Evolutionary conservation across 1,140 invertebrate species (phyloP).

Genomic region (Holotrichia oblita): DNA sequence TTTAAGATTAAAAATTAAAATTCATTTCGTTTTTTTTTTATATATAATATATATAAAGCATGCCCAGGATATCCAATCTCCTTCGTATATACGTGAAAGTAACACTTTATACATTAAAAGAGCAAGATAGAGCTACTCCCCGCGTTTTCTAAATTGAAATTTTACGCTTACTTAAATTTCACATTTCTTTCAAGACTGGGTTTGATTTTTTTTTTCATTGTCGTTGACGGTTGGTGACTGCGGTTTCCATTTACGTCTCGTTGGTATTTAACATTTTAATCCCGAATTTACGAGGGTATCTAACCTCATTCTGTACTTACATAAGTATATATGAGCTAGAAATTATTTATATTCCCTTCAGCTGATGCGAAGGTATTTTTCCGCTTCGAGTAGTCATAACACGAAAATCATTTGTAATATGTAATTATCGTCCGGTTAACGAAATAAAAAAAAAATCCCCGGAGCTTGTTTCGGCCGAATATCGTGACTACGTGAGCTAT

Average conservation of each 20-base stretch:
- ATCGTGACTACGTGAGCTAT: background rate
- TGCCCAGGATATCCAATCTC: background rate
- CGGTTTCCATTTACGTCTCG: background rate
- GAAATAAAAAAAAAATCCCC: background rate
- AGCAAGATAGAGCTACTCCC: background rate
- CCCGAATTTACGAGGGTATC: background rate
- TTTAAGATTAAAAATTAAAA: no score
- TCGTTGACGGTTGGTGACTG: background rate
- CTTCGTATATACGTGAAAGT: background rate
- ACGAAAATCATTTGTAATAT: background rate
- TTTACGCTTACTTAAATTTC: conserved; percentile 17
- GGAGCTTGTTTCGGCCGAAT: background rate
- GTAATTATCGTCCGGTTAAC: background rate
- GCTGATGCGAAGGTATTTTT: background rate
- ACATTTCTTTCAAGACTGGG: background rate
- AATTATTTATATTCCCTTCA: background rate
- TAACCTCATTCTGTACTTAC: no score
- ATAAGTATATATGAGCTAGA: no score
- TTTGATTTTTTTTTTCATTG: background rate
- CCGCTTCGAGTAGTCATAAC: background rate
- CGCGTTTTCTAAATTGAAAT: background rate
- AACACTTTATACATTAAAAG: background rate
- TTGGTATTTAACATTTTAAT: background rate
- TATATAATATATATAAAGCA: no score
- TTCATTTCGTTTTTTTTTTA: no score